Conservation (phyloP, 2,797 vertebrate genomes). For the Syncerus caffer region DNA sequence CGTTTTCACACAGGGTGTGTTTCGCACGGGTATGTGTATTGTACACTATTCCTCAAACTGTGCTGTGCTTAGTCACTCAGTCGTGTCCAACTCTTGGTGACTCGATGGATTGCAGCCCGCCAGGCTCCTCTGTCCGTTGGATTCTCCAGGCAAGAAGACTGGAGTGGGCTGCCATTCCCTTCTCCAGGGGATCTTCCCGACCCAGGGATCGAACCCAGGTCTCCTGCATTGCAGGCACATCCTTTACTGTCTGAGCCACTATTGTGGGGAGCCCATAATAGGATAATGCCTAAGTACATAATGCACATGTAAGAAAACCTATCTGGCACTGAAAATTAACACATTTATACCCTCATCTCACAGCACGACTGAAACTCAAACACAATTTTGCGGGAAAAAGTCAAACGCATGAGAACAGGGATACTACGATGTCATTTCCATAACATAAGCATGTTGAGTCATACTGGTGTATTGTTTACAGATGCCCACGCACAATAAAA, state of each 20-base stretch:
- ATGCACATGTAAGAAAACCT: background rate
- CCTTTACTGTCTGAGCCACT: background rate
- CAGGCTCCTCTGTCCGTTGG: background rate
- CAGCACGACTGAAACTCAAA: background rate
- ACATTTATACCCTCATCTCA: accelerated
- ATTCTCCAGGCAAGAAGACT: background rate
- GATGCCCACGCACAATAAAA: no score
- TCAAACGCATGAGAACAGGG: background rate
- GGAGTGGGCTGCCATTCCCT: background rate
- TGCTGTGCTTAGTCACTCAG: background rate
- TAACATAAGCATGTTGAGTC: accelerated
- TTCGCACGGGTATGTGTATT: background rate
- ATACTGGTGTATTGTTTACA: background rate
- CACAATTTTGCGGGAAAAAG: background rate
- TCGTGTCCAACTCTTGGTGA: background rate
- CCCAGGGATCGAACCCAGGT: no score
- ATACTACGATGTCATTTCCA: no score
- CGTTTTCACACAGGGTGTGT: background rate
- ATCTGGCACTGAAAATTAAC: background rate
- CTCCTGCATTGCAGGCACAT: accelerated
- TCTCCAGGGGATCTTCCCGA: background rate
- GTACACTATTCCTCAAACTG: background rate
- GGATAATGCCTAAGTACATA: background rate
- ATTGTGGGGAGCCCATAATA: no score
- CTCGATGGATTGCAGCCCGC: background rate